Evolutionary conservation across 2,113 vertebrate species (phyloP), one percentile per base, ranked within the genome.

Genomic region (Triplophysa dalaica): DNA sequence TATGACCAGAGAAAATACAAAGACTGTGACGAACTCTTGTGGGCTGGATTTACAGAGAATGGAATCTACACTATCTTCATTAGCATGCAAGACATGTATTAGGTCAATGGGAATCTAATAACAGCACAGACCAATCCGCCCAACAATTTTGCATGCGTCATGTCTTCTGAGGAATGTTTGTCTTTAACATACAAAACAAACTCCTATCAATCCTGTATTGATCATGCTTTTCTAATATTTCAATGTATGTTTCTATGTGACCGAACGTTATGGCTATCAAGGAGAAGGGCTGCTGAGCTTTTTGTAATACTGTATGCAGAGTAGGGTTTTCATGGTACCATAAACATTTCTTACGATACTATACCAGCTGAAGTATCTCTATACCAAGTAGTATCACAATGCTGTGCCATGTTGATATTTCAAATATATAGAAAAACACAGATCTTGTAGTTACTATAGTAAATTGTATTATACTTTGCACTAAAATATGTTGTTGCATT

Each of bases 1-100:
- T 93, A 94, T 79, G 93, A 95, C 75, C 91, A 94, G 69, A 95
- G 92, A 84, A 89, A 90, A 63, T 95, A 94, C 87, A 89, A 91
- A 90, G 95, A 95, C 87, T 95, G 94, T 86, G 92, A 93, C 70
- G 95, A 95, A 86, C 89, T 93, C 70, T 94, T 93, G 82, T 91
- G 94, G 69, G 92, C 94, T 87, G 94, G 94, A 80, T 94, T 95
- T 88, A 95, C 94, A 90, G 94, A 91, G 87, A 95, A 93, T 82
- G 95, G 95, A 2, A 91, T 95, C 84, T 95, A 95, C 85, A 94
- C 91, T 80, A 93, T 95, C 89, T 93, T 93, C 86, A 91, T 94
- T 84, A 93, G 90, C 61, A 88, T 93, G 82, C 92, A 93, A 79
- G 93, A 95, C 86, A 92, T 92, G 84, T 94, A 94, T 90, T 94